These are phyloP conservation scores for Agrotis ipsilon DNA, from an alignment of 2,888 invertebrate species.

Conservation along the genomic window DNA sequence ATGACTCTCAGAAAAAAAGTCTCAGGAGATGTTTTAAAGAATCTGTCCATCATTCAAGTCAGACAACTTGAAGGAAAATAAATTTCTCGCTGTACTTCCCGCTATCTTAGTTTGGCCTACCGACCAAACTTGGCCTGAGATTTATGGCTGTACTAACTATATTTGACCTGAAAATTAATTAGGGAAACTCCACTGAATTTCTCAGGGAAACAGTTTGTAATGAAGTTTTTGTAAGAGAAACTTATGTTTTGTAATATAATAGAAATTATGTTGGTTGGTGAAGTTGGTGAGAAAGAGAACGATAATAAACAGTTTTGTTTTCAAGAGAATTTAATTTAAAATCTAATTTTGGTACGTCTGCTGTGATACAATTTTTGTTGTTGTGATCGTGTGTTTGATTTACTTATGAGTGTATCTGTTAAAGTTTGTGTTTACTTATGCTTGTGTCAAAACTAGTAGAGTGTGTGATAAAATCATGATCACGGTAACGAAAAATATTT, in stretches of 20 bases:
- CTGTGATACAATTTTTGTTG: not conserved
- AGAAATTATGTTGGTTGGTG: conserved; percentile 13
- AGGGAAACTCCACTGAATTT: conserved; percentile 56
- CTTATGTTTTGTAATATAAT: conserved; percentile 24
- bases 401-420: not conserved
- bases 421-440: not conserved
- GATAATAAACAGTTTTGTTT: not conserved
- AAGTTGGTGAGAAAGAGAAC: not conserved
- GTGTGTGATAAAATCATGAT: not conserved
- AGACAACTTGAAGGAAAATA: conserved; percentile 39
- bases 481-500: not conserved
- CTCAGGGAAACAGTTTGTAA: conserved; percentile 52
- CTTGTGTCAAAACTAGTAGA: not conserved
- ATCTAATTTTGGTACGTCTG: not conserved
- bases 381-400: not conserved
- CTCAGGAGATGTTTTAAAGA: not conserved
- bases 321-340: too few relatives aligned
- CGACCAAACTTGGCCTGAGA: conserved; percentile 68
- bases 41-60: conserved; percentile 13
- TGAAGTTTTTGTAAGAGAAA: conserved; percentile 46
- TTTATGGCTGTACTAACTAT: conserved; percentile 73
- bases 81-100: conserved; percentile 54
- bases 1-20: not conserved
- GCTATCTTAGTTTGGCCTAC: conserved; percentile 66
- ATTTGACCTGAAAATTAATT: conserved; percentile 73